phyloP scores from a whole-genome alignment of 2,113 vertebrate species.

The Uropsilus gracilis region DNA sequence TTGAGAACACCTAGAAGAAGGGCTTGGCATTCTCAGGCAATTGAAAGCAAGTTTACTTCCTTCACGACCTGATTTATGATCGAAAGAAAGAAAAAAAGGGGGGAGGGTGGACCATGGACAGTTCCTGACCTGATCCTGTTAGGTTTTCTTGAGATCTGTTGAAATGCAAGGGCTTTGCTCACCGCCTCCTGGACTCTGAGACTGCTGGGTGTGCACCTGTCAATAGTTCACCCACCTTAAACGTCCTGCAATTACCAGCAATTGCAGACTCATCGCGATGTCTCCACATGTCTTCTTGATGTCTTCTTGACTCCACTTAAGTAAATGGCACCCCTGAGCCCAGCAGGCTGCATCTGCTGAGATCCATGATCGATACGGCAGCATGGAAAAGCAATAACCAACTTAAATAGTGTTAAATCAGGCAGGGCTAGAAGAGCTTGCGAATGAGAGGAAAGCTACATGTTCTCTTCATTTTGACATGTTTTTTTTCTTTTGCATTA shows the following conservation, averaged over 20 bases:
- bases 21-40: not conserved
- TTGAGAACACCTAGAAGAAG: not conserved
- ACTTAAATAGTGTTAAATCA: not conserved
- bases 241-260: constrained; percentile 4
- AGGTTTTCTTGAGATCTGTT: constrained; percentile 29
- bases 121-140: not conserved
- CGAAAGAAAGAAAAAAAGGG: not conserved
- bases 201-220: not conserved
- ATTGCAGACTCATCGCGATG: not conserved
- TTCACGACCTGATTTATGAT: not conserved
- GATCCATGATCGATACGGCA: not conserved
- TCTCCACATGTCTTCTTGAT: no score
- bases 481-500: constrained; percentile 11
- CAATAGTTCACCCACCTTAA: not conserved
- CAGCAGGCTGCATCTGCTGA: not conserved
- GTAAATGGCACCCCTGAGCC: not conserved
- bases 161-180: not conserved
- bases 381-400: not conserved
- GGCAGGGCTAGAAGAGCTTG: not conserved
- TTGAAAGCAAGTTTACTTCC: constrained; percentile 4
- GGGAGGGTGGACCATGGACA: not conserved
- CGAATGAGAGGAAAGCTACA: not conserved
- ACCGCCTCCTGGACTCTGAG: not conserved
- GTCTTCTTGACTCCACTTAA: not conserved
- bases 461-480: not conserved